phyloP scores from a whole-genome alignment of 2,113 vertebrate species.

The Lanius collurio region DNA sequence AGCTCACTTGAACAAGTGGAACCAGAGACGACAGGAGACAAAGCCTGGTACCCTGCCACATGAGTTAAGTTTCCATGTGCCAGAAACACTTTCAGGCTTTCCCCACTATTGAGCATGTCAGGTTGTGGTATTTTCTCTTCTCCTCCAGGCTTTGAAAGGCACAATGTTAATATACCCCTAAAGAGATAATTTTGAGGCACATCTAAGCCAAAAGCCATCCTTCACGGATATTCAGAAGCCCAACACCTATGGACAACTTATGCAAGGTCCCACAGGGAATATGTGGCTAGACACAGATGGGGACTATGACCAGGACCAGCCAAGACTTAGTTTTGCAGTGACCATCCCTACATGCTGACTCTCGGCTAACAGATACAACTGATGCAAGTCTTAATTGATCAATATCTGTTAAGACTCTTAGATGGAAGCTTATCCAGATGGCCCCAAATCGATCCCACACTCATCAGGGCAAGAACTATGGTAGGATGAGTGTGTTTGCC shows the following conservation, averaged over 20 bases:
- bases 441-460: background rate
- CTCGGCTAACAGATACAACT: background rate
- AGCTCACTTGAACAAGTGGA: background rate
- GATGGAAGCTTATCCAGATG: background rate
- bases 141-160: background rate
- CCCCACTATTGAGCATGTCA: background rate
- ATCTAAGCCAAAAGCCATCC: background rate
- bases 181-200: background rate
- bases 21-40: rapidly evolving
- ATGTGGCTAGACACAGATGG: rapidly evolving
- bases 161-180: background rate
- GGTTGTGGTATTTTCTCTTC: background rate
- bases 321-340: background rate
- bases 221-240: background rate
- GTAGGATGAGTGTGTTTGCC: background rate
- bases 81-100: background rate
- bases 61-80: background rate
- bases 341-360: background rate
- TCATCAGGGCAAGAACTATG: background rate
- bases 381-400: background rate
- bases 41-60: background rate
- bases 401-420: background rate
- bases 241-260: background rate
- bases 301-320: background rate
- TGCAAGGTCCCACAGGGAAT: background rate